Evolutionary conservation across 1,140 invertebrate species (phyloP).

Genomic region (Zaprionus camerounensis): DNA sequence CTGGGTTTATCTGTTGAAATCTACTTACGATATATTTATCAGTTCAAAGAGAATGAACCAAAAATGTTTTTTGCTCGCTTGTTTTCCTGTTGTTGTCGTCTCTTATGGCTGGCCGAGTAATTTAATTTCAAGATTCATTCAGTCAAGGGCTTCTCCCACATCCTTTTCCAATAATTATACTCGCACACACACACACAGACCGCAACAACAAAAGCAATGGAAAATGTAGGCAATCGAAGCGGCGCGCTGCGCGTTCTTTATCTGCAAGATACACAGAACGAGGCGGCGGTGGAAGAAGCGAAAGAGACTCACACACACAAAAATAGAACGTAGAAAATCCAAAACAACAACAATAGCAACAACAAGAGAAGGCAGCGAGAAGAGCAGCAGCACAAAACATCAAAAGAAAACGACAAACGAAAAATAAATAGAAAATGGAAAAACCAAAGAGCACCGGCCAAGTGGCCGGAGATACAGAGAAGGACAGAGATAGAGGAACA

Average conservation of each 20-base stretch:
- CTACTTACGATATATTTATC: neutral
- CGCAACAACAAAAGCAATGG: slow-evolving; percentile 34
- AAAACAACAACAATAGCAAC: slow-evolving; percentile 41
- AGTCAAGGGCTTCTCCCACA: slow-evolving; percentile 81
- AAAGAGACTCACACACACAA: slow-evolving; percentile 66
- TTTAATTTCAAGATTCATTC: slow-evolving; percentile 67
- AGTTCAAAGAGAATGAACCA: neutral
- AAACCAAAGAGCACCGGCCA: slow-evolving; percentile 52
- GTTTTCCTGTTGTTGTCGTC: neutral
- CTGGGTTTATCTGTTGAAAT: neutral
- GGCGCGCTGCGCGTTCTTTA: slow-evolving; percentile 59
- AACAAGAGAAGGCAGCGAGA: slow-evolving; percentile 7
- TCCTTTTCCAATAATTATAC: slow-evolving; percentile 77
- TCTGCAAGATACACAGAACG: slow-evolving; percentile 68
- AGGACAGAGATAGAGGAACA: slow-evolving; percentile 16
- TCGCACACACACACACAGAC: neutral
- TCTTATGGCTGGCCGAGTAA: neutral
- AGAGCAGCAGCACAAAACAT: slow-evolving; percentile 57
- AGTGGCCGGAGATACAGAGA: slow-evolving; percentile 34
- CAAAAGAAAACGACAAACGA: slow-evolving; percentile 76
- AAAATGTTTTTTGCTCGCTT: neutral
- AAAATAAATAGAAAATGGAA: slow-evolving; percentile 80
- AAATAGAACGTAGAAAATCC: slow-evolving; percentile 77
- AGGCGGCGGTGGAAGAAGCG: slow-evolving; percentile 34
- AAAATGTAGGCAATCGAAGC: slow-evolving; percentile 71